A percentile compares a stretch with the other conserved stretches of the same genome.
Conservation (phyloP, 2,113 vertebrate genomes). For the Dasypus novemcinctus region DNA sequence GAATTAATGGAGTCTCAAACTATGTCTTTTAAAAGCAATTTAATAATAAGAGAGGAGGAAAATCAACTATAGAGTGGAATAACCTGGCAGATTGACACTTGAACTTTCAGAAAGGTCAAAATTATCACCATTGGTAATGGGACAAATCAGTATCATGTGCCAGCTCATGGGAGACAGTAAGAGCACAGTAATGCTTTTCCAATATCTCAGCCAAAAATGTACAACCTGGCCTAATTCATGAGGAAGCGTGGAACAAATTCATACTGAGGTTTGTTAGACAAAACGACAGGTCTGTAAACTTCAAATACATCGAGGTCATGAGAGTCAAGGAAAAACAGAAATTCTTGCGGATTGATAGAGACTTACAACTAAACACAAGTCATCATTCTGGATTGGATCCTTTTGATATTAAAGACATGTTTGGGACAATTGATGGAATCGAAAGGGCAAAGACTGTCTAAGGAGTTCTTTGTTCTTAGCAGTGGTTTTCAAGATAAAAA, state of each 20-base stretch:
- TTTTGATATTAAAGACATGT: neutral
- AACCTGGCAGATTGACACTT: accelerated
- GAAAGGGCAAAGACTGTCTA: accelerated
- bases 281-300: neutral
- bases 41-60: too few relatives aligned
- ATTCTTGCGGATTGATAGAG: neutral
- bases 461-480: neutral
- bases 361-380: accelerated
- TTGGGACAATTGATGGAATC: neutral
- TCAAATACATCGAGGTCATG: neutral
- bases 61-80: neutral
- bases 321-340: neutral
- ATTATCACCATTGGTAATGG: neutral
- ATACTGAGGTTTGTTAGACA: accelerated
- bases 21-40: neutral
- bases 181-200: neutral
- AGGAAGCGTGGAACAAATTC: neutral
- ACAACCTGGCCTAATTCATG: neutral
- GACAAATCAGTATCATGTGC: accelerated
- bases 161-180: neutral
- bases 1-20: neutral
- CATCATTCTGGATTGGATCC: accelerated
- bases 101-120: neutral
- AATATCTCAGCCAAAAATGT: neutral
- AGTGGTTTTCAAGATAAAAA: neutral